Conservation (phyloP, 2,797 vertebrate species). For the Hemitrygon akajei region DNA sequence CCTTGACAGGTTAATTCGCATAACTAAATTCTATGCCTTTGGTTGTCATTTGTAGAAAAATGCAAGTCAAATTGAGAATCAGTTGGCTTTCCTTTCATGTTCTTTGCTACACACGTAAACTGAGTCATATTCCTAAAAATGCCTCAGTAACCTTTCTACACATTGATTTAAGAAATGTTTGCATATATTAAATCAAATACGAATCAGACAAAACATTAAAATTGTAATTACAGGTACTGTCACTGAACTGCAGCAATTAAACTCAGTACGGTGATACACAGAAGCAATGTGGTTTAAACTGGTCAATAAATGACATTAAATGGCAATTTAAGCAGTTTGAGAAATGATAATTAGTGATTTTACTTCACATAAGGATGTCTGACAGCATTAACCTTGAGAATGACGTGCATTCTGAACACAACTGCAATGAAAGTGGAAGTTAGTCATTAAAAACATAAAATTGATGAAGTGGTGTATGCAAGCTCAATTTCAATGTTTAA, state of each 20-base stretch:
- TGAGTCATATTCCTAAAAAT: conserved; percentile 4
- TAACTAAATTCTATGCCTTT: not conserved
- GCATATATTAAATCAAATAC: not conserved
- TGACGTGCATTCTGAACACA: not conserved
- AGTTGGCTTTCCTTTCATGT: not conserved
- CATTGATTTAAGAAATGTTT: no score
- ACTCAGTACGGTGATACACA: not conserved
- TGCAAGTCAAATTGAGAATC: not conserved
- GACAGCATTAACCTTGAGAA: not conserved
- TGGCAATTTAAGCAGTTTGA: not conserved
- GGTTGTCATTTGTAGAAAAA: not conserved
- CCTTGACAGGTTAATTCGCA: not conserved
- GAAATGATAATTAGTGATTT: not conserved
- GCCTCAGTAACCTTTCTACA: not conserved
- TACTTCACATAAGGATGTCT: not conserved
- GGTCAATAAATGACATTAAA: not conserved
- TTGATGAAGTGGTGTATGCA: not conserved
- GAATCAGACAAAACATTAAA: not conserved
- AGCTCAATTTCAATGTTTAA: no score
- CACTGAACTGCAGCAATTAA: not conserved
- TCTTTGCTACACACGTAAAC: not conserved
- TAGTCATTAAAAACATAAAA: not conserved
- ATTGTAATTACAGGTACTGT: not conserved
- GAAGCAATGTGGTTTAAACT: not conserved
- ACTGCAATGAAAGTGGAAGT: not conserved